Conservation (phyloP, 2,888 invertebrate species). For the Ellobium chinense region DNA sequence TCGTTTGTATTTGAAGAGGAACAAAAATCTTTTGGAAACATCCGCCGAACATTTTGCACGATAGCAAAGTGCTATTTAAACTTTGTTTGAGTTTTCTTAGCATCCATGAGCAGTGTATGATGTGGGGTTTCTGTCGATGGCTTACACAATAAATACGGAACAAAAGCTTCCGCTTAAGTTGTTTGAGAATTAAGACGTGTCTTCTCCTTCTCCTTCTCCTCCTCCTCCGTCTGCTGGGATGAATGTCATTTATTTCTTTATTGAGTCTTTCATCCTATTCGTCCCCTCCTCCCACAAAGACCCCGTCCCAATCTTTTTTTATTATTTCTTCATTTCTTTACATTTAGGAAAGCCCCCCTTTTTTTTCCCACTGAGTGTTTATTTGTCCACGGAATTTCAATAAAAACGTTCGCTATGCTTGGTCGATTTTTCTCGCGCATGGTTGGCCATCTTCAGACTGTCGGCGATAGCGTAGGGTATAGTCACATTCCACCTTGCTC, state of each 20-base stretch:
- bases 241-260: constrained; percentile 4
- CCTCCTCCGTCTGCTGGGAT: background rate
- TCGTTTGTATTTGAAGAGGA: background rate
- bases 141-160: background rate
- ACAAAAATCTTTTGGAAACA: background rate
- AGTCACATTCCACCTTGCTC: too few species aligned
- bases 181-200: too few species aligned
- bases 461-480: background rate
- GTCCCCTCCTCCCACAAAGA: too few species aligned
- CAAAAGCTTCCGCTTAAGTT: background rate
- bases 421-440: background rate
- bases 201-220: background rate
- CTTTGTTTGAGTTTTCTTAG: background rate
- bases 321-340: background rate
- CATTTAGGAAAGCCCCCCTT: background rate
- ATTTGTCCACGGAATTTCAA: constrained; percentile 3
- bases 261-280: background rate
- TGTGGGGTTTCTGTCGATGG: background rate
- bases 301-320: background rate
- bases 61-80: background rate
- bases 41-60: background rate
- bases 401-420: constrained; percentile 20
- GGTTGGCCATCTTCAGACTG: background rate
- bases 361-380: constrained; percentile 3
- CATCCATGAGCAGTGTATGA: background rate